phyloP scores from a whole-genome alignment of 2,113 vertebrate species.

The Stomatorhinus ivindoensis region DNA sequence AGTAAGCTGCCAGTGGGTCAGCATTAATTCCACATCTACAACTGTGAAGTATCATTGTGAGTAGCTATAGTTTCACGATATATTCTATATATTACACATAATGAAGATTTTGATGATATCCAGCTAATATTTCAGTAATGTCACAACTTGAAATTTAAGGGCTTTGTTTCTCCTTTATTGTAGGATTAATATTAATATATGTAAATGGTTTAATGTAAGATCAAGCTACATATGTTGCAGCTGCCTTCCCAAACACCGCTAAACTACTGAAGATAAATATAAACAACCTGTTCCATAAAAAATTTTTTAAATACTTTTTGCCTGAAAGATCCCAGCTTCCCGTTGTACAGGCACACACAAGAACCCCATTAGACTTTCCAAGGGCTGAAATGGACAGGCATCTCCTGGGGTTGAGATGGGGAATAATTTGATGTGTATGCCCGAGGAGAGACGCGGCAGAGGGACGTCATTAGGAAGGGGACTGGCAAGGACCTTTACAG shows the following conservation, averaged over 20 bases:
- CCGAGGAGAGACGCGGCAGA: not conserved
- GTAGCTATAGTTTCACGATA: not conserved
- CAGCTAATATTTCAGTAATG: not conserved
- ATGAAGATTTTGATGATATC: not conserved
- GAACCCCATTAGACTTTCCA: not conserved
- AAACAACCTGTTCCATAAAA: not conserved
- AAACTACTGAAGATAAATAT: not conserved
- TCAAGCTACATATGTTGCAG: not conserved
- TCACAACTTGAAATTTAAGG: not conserved
- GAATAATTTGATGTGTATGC: conserved; percentile 5
- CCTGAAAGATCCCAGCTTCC: not conserved
- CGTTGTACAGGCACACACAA: not conserved
- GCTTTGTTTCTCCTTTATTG: not conserved
- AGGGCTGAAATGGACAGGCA: not conserved
- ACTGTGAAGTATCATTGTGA: conserved; percentile 53
- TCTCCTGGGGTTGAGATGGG: not conserved
- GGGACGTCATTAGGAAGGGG: conserved; percentile 5
- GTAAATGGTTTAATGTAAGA: not conserved
- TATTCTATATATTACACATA: not conserved
- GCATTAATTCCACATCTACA: conserved; percentile 58
- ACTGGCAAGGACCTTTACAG: not conserved
- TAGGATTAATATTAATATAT: not conserved
- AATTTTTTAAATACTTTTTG: not conserved
- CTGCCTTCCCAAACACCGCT: not conserved
- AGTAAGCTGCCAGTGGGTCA: conserved; percentile 59